A percentile compares a stretch with the other conserved stretches of the same genome.
phyloP scores from a whole-genome alignment of 37 sponge, comb jelly and placozoan species.

The Aplysina aerophoba region DNA sequence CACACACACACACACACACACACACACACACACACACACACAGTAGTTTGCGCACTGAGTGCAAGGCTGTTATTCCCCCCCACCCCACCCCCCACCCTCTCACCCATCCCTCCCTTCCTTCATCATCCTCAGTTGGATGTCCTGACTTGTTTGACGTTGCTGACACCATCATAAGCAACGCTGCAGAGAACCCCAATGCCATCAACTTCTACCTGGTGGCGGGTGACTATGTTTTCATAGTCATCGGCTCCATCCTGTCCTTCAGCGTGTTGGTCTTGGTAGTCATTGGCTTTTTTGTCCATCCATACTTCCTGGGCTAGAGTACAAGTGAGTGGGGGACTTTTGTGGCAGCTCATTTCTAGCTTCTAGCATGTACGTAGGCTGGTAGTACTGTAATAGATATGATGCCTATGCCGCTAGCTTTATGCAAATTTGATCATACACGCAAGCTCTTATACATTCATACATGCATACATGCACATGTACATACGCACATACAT shows the following conservation, averaged over 20 bases:
- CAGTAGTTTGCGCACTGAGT: no score
- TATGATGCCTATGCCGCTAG: no score
- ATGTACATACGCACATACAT: no score
- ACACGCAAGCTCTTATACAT: no score
- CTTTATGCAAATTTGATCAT: no score
- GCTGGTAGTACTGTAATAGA: no score
- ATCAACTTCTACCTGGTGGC: conserved; percentile 64
- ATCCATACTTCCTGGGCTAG: conserved; percentile 66
- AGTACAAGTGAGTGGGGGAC: no score
- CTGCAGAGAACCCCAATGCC: conserved; percentile 72
- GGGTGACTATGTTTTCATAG: conserved; percentile 70
- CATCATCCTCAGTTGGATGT: background rate
- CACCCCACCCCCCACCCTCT: background rate
- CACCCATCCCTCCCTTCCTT: background rate
- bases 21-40: no score
- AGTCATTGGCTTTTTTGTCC: conserved; percentile 65
- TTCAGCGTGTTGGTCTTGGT: conserved; percentile 29
- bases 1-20: no score
- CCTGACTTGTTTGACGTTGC: background rate
- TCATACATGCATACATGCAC: no score
- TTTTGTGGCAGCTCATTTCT: no score
- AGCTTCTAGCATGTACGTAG: no score
- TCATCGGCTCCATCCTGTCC: conserved; percentile 61
- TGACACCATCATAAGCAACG: background rate
- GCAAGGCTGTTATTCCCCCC: background rate